A percentile compares a stretch with the other conserved stretches of the same genome.
phyloP scores from a whole-genome alignment of 2,797 vertebrate genomes.

The Chaunax sp. region DNA sequence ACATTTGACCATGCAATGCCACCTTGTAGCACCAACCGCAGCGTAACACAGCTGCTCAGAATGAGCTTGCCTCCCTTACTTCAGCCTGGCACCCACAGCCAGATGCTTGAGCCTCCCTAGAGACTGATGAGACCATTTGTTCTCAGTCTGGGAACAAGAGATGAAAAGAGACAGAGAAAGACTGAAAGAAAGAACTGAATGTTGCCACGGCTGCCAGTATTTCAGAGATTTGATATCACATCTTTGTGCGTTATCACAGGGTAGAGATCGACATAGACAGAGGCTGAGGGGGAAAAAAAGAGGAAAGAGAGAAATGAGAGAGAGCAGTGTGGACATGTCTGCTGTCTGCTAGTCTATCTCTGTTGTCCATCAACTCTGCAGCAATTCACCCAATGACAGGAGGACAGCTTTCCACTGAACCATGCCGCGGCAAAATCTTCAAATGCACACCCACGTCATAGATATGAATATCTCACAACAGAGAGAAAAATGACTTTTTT shows the following conservation, averaged over 20 bases:
- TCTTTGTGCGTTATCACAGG: constrained; percentile 69
- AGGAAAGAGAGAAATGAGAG: constrained; percentile 19
- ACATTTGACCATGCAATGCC: constrained; percentile 45
- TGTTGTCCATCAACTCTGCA: constrained; percentile 59
- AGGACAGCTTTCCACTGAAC: constrained; percentile 61
- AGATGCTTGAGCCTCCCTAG: constrained; percentile 36
- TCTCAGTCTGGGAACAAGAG: constrained; percentile 52
- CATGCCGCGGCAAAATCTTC: constrained; percentile 36
- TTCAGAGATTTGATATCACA: constrained; percentile 68
- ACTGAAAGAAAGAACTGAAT: constrained; percentile 49
- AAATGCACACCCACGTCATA: constrained; percentile 19
- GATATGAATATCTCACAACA: constrained; percentile 18
- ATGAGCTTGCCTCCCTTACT: constrained; percentile 60
- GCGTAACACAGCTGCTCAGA: constrained; percentile 47
- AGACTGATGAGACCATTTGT: constrained; percentile 66
- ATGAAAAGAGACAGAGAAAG: constrained; percentile 50
- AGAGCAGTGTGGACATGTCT: constrained; percentile 67
- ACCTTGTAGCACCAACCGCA: constrained; percentile 51
- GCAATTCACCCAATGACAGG: constrained; percentile 46
- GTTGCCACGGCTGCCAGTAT: constrained; percentile 57
- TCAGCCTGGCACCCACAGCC: constrained; percentile 54
- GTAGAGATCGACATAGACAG: constrained; percentile 50
- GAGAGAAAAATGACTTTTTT: constrained; percentile 5
- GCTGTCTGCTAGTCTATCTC: constrained; percentile 60
- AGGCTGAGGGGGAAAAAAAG: neutral